A percentile compares a stretch with the other conserved stretches of the same genome.
These are phyloP conservation scores for Hyperopisus bebe DNA, from an alignment of 2,113 vertebrate species.

Conservation along the genomic window DNA sequence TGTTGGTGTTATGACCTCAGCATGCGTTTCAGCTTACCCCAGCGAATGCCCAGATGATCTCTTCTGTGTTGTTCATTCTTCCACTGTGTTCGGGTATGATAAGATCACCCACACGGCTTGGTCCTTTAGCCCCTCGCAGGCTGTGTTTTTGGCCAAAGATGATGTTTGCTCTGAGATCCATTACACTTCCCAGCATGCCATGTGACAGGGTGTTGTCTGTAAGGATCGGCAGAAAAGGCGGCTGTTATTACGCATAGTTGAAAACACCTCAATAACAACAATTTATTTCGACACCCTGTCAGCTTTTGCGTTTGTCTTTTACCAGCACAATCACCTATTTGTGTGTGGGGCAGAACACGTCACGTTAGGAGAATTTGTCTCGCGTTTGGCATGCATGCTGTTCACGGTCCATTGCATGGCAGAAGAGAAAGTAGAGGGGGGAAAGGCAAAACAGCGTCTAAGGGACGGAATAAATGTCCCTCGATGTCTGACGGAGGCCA, in stretches of 20 bases:
- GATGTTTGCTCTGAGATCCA: neutral
- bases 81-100: neutral
- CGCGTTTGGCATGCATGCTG: neutral
- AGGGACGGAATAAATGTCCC: neutral
- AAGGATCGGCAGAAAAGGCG: neutral
- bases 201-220: neutral
- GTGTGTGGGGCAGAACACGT: neutral
- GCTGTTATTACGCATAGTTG: neutral
- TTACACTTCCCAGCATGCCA: neutral
- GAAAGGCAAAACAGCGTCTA: neutral
- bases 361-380: neutral
- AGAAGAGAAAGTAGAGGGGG: neutral
- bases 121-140: neutral
- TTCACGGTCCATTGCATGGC: neutral
- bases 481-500: neutral
- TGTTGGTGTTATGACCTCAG: neutral
- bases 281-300: neutral
- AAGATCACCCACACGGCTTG: neutral
- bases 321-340: neutral
- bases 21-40: neutral
- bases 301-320: neutral
- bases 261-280: neutral
- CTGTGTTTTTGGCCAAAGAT: neutral
- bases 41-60: neutral
- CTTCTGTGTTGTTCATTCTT: neutral